Evolutionary conservation across 2,797 vertebrate species (phyloP).

Genomic region (Microctenopoma lineatum): DNA sequence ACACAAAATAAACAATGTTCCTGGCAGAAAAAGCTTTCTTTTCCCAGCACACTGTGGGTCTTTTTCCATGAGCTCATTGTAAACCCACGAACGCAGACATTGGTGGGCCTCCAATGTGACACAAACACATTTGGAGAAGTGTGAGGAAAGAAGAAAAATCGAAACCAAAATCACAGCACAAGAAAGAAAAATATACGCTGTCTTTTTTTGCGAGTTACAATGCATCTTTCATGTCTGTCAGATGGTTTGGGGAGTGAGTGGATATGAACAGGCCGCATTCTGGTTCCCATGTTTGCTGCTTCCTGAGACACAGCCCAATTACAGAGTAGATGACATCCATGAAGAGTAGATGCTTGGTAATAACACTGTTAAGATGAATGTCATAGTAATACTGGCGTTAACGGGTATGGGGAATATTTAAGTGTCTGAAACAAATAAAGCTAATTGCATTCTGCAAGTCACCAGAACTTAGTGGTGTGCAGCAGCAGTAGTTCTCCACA

Average conservation of each 20-base stretch:
- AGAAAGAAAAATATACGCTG: conserved; percentile 43
- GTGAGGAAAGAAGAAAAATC: conserved; percentile 64
- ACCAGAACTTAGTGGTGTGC: neutral
- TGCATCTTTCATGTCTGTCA: conserved; percentile 61
- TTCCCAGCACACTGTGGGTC: conserved; percentile 74
- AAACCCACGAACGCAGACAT: conserved; percentile 73
- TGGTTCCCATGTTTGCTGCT: conserved; percentile 51
- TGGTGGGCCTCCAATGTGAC: conserved; percentile 75
- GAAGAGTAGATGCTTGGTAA: conserved; percentile 34
- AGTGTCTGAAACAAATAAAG: conserved; percentile 24
- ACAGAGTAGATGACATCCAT: conserved; percentile 31
- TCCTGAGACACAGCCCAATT: conserved; percentile 42
- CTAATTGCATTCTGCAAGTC: conserved; percentile 1
- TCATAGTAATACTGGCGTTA: conserved; percentile 11
- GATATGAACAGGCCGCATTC: conserved; percentile 24
- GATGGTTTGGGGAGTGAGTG: conserved; percentile 18
- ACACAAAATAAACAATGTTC: conserved; percentile 73
- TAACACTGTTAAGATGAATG: conserved; percentile 25
- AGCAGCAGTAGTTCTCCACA: neutral
- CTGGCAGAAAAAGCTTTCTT: conserved; percentile 68
- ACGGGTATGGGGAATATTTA: neutral
- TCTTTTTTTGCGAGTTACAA: conserved; percentile 67
- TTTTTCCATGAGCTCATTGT: conserved; percentile 80
- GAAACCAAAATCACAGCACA: conserved; percentile 52
- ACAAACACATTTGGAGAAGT: conserved; percentile 71